Evolutionary conservation across 2,888 invertebrate genomes (phyloP), one percentile per base, ranked within the genome.

Genomic region (Pomacea canaliculata): DNA sequence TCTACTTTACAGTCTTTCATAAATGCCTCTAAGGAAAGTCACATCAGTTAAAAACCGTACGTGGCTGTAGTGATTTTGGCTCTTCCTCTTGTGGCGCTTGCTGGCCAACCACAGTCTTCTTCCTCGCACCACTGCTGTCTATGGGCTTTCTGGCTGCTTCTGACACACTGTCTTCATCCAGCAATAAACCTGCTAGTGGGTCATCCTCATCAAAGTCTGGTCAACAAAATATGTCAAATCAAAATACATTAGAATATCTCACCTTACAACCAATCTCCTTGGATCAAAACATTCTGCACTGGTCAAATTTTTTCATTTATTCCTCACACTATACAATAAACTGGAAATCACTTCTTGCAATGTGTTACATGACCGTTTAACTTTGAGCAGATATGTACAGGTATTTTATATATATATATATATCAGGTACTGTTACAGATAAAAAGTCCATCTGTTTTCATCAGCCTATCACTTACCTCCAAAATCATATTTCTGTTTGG

Each of bases 191-290:
- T 73, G 86, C 88, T 23, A 89, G 76, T 9, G 88, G 88, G 75
- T 89, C 89, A 81, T 88, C 88, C 67, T 86, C 86, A 82, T 89
- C 85, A 84, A 88, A 87, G 12, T 87, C 88, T 88, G 79, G 71
- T 62, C 37, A 76, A 62, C 71, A 48, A 48, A 48, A 62, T 8
- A 60, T 37, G 37, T 18, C 8, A 51, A 65, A 27, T 63, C 51
- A 56, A 56, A 56, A 56, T 56, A 51, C n/a, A 65, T 65, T 23
- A 12, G 9, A 37, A 23, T 27, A 65, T 65, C 23, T 65, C 18
- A 37, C 37, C 37, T 27, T 19, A 65, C 65, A 23, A 2, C 37
- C 65, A 65, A 12, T 27, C 65, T 12, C 3, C 37, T 12, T 65
- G 19, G 12, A 13, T 10, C 10, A 10, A 65, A 23, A 16, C 7